phyloP scores from a whole-genome alignment of 1,140 invertebrate genomes.

The Orchesella cincta region DNA sequence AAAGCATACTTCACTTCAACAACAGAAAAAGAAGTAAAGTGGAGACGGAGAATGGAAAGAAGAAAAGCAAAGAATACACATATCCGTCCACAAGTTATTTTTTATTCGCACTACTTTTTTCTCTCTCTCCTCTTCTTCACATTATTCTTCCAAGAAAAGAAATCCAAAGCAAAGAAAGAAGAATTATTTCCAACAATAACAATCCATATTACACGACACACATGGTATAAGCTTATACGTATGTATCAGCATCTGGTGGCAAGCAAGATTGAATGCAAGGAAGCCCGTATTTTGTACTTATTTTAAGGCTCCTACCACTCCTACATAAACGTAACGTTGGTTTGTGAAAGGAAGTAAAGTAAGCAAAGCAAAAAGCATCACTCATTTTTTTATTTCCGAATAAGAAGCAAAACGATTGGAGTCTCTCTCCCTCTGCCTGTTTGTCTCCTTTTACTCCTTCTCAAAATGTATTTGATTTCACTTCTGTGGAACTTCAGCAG shows the following conservation, averaged over 20 bases:
- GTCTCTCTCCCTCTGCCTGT: not conserved
- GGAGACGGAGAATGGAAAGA: not conserved
- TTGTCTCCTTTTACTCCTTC: not conserved
- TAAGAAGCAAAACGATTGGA: not conserved
- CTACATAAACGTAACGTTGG: too few species aligned
- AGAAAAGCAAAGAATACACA: slow-evolving; percentile 5
- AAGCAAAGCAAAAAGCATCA: too few species aligned
- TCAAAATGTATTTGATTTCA: not conserved
- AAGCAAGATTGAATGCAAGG: too few species aligned
- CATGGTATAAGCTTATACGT: too few species aligned
- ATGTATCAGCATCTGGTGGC: too few species aligned
- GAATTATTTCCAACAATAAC: slow-evolving; percentile 22
- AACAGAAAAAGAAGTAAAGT: slow-evolving; percentile 3
- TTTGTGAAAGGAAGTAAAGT: too few species aligned
- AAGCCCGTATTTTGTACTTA: too few species aligned
- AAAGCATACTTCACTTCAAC: slow-evolving; percentile 7
- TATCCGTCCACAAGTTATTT: slow-evolving; percentile 15
- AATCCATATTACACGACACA: slow-evolving; percentile 22
- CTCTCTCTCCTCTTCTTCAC: not conserved
- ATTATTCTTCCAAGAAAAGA: slow-evolving; percentile 19
- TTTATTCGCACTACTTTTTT: slow-evolving; percentile 13
- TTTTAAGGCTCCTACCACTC: too few species aligned
- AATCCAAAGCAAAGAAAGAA: slow-evolving; percentile 21
- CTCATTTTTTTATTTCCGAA: too few species aligned
- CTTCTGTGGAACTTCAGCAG: not conserved